Percentiles rank a stretch among this genome's conserved stretches.
Conservation (phyloP, 2,888 invertebrate genomes). For the Oligia strigilis region DNA sequence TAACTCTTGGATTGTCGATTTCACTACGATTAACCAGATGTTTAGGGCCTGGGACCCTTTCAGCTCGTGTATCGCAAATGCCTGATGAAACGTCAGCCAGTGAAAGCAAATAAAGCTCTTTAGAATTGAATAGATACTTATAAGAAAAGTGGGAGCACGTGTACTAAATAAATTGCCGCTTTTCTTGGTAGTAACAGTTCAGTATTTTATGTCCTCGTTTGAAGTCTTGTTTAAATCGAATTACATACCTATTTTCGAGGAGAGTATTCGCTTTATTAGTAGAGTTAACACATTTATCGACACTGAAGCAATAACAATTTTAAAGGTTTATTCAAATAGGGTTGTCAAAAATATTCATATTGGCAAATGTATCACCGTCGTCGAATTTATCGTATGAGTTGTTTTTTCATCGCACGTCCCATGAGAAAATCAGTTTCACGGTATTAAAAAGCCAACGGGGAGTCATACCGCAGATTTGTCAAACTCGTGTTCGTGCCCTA, state of each 20-base stretch:
- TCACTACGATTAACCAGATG: constrained; percentile 61
- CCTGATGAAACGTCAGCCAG: constrained; percentile 50
- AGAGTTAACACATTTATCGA: neutral
- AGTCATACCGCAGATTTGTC: constrained; percentile 42
- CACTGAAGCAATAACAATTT: neutral
- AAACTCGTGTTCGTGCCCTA: constrained; percentile 58
- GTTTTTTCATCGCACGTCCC: neutral
- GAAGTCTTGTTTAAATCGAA: constrained; percentile 30
- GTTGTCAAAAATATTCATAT: neutral
- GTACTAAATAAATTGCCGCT: constrained; percentile 45
- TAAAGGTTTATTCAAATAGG: neutral
- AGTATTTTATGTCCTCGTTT: constrained; percentile 46
- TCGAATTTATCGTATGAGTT: constrained; percentile 2
- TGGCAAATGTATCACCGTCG: neutral
- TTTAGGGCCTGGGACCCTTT: constrained; percentile 48
- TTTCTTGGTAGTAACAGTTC: constrained; percentile 25
- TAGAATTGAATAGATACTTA: constrained; percentile 62
- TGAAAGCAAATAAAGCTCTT: constrained; percentile 59
- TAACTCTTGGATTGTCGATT: constrained; percentile 53
- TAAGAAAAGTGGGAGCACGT: constrained; percentile 41
- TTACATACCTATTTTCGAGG: constrained; percentile 1
- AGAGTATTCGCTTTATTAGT: neutral
- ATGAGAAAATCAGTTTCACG: constrained; percentile 17
- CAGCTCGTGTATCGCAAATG: constrained; percentile 50
- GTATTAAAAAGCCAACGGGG: constrained; percentile 36